These are phyloP conservation scores for Leptoteleia sp. DNA, from an alignment of 1,140 invertebrate species.

Conservation along the genomic window DNA sequence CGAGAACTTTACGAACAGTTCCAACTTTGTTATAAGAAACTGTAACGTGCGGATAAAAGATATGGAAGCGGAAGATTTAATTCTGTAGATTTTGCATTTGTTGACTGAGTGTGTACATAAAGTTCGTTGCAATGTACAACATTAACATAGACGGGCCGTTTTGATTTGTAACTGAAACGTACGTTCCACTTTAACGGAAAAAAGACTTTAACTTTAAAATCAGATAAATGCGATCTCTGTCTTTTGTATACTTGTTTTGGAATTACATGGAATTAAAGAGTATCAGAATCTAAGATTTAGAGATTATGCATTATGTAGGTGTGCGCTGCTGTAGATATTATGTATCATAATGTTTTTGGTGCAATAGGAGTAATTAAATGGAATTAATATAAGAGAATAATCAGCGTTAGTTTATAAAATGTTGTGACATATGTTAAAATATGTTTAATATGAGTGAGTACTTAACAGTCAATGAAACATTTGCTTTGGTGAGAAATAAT, in stretches of 20 bases:
- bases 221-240: neutral
- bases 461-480: too few species aligned
- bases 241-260: neutral
- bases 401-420: too few species aligned
- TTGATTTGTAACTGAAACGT: conserved; percentile 12
- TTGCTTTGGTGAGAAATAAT: too few species aligned
- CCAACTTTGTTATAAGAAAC: neutral
- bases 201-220: conserved; percentile 7
- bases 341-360: neutral
- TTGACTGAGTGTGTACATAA: conserved; percentile 11
- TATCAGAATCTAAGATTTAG: conserved; percentile 12
- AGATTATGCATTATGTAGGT: conserved; percentile 11
- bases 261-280: neutral
- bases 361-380: too few species aligned
- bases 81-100: conserved; percentile 2
- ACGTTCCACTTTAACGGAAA: conserved; percentile 9
- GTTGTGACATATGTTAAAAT: too few species aligned
- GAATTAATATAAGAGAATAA: too few species aligned
- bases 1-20: conserved; percentile 7
- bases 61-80: neutral
- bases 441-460: too few species aligned
- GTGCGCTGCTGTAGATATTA: conserved; percentile 12
- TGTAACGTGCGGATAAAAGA: neutral
- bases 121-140: neutral
- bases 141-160: neutral